Conservation (phyloP, 1,140 invertebrate species). For the Venustaconcha ellipsiformis region DNA sequence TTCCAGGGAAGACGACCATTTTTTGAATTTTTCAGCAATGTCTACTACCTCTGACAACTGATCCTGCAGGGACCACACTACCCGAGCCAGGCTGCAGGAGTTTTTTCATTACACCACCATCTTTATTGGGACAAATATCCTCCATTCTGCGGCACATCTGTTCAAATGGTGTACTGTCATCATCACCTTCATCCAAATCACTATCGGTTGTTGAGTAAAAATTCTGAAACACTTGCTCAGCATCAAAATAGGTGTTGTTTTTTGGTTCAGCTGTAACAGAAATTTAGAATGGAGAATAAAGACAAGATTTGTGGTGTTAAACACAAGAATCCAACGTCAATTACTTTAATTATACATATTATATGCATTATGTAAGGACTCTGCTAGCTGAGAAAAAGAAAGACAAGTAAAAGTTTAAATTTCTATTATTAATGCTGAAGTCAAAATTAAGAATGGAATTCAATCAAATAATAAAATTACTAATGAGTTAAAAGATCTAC, state of each 20-base stretch:
- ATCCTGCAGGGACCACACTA: constrained; percentile 17
- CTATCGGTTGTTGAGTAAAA: constrained; percentile 10
- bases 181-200: constrained; percentile 19
- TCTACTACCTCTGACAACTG: constrained; percentile 34
- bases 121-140: constrained; percentile 33
- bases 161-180: constrained; percentile 35
- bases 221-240: constrained; percentile 25
- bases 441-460: too few species aligned
- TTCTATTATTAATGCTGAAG: too few species aligned
- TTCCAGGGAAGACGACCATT: not conserved
- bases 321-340: too few species aligned
- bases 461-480: too few species aligned
- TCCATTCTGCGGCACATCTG: constrained; percentile 31
- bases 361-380: too few species aligned
- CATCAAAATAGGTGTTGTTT: constrained; percentile 14
- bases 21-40: not conserved
- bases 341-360: too few species aligned
- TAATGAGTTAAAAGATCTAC: too few species aligned
- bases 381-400: too few species aligned
- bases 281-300: not conserved
- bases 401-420: too few species aligned
- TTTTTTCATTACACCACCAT: constrained; percentile 45
- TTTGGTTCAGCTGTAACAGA: constrained; percentile 1
- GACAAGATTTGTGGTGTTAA: too few species aligned
- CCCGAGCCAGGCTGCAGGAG: constrained; percentile 38